Evolutionary conservation across 1,140 invertebrate species (phyloP).

Genomic region (Plodia interpunctella): DNA sequence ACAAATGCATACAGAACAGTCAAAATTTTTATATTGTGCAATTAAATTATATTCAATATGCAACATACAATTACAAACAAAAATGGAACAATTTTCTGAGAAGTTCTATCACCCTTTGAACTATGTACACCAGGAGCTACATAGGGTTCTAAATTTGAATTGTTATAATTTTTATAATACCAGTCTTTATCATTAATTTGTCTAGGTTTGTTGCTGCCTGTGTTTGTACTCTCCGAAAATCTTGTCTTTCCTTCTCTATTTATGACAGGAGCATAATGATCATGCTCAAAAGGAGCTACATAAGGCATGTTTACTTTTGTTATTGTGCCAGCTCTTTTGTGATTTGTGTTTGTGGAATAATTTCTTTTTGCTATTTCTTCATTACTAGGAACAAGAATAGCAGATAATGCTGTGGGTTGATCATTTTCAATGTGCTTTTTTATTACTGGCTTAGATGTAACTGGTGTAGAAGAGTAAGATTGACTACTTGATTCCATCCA

Average conservation of each 20-base stretch:
- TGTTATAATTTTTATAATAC: slow-evolving; percentile 89
- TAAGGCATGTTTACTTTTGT: slow-evolving; percentile 67
- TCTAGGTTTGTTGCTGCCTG: slow-evolving; percentile 42
- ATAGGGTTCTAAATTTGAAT: slow-evolving; percentile 82
- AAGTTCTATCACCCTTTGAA: slow-evolving; percentile 22
- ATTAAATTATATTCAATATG: background rate
- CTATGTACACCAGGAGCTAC: slow-evolving; percentile 74
- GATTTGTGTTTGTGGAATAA: slow-evolving; percentile 17
- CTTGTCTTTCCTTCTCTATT: slow-evolving; percentile 70
- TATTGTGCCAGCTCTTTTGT: slow-evolving; percentile 56
- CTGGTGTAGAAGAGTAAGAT: slow-evolving; percentile 27
- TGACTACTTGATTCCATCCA: slow-evolving; percentile 60
- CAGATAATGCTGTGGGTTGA: slow-evolving; percentile 55
- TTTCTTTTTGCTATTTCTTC: slow-evolving; percentile 45
- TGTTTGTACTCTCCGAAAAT: slow-evolving; percentile 47
- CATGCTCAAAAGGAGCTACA: slow-evolving; percentile 53
- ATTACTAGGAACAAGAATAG: slow-evolving; percentile 47
- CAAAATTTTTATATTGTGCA: background rate
- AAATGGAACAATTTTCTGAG: background rate
- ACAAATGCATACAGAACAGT: background rate
- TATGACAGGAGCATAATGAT: slow-evolving; percentile 49
- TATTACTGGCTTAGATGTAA: slow-evolving; percentile 41
- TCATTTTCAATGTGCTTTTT: slow-evolving; percentile 47
- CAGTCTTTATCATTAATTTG: slow-evolving; percentile 80
- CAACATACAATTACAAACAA: background rate